Conservation (phyloP, 2,113 vertebrate species). For the Pluvianellus socialis region DNA sequence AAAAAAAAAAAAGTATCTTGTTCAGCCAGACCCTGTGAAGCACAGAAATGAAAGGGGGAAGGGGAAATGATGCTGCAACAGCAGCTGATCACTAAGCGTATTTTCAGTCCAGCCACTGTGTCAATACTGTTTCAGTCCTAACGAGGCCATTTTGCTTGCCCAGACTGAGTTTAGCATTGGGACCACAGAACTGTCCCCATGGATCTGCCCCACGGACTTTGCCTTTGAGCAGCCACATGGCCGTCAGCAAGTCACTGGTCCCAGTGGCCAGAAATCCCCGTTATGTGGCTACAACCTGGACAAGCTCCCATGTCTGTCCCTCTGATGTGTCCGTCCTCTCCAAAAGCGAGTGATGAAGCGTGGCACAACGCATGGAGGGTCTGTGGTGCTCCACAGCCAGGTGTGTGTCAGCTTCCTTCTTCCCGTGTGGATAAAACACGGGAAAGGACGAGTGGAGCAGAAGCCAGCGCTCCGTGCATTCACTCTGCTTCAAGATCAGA, state of each 20-base stretch:
- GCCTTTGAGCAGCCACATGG: not conserved
- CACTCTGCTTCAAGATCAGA: not conserved
- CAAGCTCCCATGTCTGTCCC: not conserved
- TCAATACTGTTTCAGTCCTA: not conserved
- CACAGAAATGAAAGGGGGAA: not conserved
- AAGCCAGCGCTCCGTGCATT: rapidly evolving
- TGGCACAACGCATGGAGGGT: rapidly evolving
- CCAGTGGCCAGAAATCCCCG: not conserved
- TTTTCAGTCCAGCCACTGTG: not conserved
- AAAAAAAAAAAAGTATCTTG: not conserved
- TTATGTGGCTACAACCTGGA: rapidly evolving
- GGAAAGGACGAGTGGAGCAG: not conserved
- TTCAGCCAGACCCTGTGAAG: not conserved
- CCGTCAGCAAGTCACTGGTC: not conserved
- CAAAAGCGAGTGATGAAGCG: rapidly evolving
- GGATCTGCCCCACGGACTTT: not conserved
- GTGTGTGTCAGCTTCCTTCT: not conserved
- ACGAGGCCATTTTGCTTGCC: not conserved
- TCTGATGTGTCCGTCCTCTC: not conserved
- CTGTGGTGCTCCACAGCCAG: not conserved
- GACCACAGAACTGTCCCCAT: not conserved
- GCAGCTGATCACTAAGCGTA: not conserved
- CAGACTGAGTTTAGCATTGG: not conserved
- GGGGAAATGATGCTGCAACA: not conserved
- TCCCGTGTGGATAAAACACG: rapidly evolving